A percentile compares a stretch with the other conserved stretches of the same genome.
These are phyloP conservation scores for Drosophila burlai DNA, from an alignment of 1,140 invertebrate genomes.

Conservation along the genomic window DNA sequence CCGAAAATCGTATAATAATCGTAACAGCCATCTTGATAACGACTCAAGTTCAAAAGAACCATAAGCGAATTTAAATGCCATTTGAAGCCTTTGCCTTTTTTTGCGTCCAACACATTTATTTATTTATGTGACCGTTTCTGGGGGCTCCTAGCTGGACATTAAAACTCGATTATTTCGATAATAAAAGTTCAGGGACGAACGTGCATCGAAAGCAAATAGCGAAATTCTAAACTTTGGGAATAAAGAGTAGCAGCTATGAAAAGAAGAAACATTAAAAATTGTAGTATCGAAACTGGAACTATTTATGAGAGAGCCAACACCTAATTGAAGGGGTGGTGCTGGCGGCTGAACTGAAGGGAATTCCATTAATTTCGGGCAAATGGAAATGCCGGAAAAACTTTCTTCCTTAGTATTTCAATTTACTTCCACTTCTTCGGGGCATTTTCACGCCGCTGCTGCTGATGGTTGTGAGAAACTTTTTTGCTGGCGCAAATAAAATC, in stretches of 20 bases:
- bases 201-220: constrained; percentile 63
- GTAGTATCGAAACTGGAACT: constrained; percentile 50
- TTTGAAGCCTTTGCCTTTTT: constrained; percentile 54
- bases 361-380: constrained; percentile 41
- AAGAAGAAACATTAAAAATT: constrained; percentile 34
- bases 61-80: constrained; percentile 52
- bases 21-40: constrained; percentile 62
- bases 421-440: constrained; percentile 13
- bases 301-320: constrained; percentile 44
- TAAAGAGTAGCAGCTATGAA: constrained; percentile 3
- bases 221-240: constrained; percentile 27
- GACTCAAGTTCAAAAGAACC: constrained; percentile 56
- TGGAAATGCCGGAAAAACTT: constrained; percentile 31
- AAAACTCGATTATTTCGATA: constrained; percentile 74
- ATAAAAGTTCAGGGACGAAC: constrained; percentile 71
- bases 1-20: constrained; percentile 14
- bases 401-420: constrained; percentile 21
- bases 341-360: background rate
- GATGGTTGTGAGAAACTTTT: constrained; percentile 28
- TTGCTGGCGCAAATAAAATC: constrained; percentile 60
- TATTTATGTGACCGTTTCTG: constrained; percentile 62
- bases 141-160: constrained; percentile 59
- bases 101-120: constrained; percentile 51
- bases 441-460: constrained; percentile 41
- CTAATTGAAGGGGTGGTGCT: constrained; percentile 37